Percentiles rank a stretch among this genome's conserved stretches.
Conservation (phyloP, 2,888 invertebrate genomes). For the Pseudoips prasinana region DNA sequence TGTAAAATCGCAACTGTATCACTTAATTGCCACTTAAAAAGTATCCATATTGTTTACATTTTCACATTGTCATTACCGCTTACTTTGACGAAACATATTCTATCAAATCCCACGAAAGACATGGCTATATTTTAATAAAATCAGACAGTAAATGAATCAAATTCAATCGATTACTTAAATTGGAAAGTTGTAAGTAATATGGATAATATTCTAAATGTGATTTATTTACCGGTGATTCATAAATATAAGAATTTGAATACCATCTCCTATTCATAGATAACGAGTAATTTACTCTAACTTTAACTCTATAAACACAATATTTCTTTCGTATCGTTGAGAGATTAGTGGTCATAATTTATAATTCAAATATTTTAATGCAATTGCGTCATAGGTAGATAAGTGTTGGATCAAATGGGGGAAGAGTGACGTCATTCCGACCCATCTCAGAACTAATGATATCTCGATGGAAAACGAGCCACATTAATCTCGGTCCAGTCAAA, state of each 20-base stretch:
- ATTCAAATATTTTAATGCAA: slow-evolving; percentile 50
- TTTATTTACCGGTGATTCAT: slow-evolving; percentile 29
- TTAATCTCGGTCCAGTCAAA: slow-evolving; percentile 53
- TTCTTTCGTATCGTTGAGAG: slow-evolving; percentile 48
- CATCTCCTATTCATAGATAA: slow-evolving; percentile 34
- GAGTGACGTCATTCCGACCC: slow-evolving; percentile 48
- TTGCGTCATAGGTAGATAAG: slow-evolving; percentile 49
- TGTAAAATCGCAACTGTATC: too few relatives aligned
- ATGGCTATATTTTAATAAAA: too few relatives aligned
- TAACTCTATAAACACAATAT: slow-evolving; percentile 47
- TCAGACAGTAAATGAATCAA: too few relatives aligned
- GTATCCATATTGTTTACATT: too few relatives aligned
- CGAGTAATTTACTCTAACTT: slow-evolving; percentile 41
- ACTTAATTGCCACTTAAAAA: too few relatives aligned
- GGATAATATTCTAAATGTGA: slow-evolving; percentile 23
- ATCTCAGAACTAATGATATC: slow-evolving; percentile 48
- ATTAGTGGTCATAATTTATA: slow-evolving; percentile 51
- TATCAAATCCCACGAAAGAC: too few relatives aligned
- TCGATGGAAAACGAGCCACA: slow-evolving; percentile 42
- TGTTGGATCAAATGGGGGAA: slow-evolving; percentile 38
- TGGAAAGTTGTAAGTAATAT: slow-evolving; percentile 20
- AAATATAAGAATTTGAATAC: slow-evolving; percentile 37
- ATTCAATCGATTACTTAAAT: slow-evolving; percentile 19
- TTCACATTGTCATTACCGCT: too few relatives aligned
- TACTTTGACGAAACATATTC: too few relatives aligned